phyloP scores from a whole-genome alignment of 1,140 invertebrate genomes.

The Heliconius himera region DNA sequence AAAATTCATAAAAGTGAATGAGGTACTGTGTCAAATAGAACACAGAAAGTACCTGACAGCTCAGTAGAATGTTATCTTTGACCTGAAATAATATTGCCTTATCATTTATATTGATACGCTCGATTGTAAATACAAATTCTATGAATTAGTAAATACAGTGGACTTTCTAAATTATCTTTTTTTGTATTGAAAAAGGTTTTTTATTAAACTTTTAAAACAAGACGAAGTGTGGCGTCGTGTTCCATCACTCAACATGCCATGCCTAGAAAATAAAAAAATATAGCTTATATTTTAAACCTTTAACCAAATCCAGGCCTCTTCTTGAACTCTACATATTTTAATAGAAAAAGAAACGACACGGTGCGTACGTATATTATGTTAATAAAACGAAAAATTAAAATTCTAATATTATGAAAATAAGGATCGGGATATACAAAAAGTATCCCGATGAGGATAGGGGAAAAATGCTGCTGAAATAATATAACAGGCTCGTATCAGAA shows the following conservation, averaged over 20 bases:
- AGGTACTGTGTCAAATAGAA: constrained; percentile 3
- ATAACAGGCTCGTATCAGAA: constrained; percentile 52
- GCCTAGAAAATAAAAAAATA: no score
- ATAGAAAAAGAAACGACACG: neutral
- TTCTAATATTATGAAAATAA: neutral
- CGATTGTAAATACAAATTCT: neutral
- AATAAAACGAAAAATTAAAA: neutral
- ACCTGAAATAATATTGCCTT: constrained; percentile 31
- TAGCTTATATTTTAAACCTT: no score
- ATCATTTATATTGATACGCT: constrained; percentile 20
- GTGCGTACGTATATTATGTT: neutral
- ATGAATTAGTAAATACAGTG: neutral
- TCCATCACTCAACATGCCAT: no score
- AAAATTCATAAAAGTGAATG: constrained; percentile 25
- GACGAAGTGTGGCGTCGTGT: no score
- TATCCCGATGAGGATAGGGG: constrained; percentile 18
- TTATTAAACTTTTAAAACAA: no score
- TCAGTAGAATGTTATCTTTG: constrained; percentile 31
- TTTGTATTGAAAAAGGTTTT: no score
- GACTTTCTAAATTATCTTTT: neutral
- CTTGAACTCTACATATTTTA: neutral
- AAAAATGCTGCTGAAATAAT: constrained; percentile 51
- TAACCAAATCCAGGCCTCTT: no score
- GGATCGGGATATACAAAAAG: neutral
- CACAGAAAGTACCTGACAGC: neutral